These are phyloP conservation scores for Mobula hypostoma DNA, from an alignment of 2,113 vertebrate species.

Conservation along the genomic window DNA sequence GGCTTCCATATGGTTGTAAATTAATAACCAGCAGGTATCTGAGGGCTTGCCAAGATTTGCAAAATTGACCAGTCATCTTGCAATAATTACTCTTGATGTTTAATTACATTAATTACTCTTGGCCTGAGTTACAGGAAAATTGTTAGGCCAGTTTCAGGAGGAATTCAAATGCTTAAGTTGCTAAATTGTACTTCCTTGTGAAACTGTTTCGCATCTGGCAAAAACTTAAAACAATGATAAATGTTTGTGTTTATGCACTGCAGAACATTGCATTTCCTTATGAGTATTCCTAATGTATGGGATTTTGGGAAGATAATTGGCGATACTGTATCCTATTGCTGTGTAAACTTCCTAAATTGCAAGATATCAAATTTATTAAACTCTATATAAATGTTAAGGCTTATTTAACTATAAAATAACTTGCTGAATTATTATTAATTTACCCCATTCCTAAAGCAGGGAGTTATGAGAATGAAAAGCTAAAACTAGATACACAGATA, in stretches of 20 bases:
- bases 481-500: background rate
- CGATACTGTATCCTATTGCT: background rate
- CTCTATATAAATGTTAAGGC: background rate
- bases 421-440: background rate
- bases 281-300: background rate
- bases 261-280: background rate
- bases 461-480: background rate
- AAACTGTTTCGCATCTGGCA: slow-evolving; percentile 40
- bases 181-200: slow-evolving; percentile 55
- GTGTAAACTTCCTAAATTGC: background rate
- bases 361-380: background rate
- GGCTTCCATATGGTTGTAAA: slow-evolving; percentile 97
- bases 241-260: slow-evolving; percentile 1
- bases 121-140: slow-evolving; percentile 69
- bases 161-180: slow-evolving; percentile 52
- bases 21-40: slow-evolving; percentile 97
- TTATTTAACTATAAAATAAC: background rate
- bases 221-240: background rate
- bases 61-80: slow-evolving; percentile 90
- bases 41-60: slow-evolving; percentile 87
- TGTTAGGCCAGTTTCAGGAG: slow-evolving; percentile 59
- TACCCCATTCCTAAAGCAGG: background rate
- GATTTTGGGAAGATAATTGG: background rate
- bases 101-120: slow-evolving; percentile 89
- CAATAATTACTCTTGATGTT: slow-evolving; percentile 93